A percentile compares a stretch with the other conserved stretches of the same genome.
These are phyloP conservation scores for Brachymystax lenok DNA, from an alignment of 2,797 vertebrate species.

Conservation along the genomic window DNA sequence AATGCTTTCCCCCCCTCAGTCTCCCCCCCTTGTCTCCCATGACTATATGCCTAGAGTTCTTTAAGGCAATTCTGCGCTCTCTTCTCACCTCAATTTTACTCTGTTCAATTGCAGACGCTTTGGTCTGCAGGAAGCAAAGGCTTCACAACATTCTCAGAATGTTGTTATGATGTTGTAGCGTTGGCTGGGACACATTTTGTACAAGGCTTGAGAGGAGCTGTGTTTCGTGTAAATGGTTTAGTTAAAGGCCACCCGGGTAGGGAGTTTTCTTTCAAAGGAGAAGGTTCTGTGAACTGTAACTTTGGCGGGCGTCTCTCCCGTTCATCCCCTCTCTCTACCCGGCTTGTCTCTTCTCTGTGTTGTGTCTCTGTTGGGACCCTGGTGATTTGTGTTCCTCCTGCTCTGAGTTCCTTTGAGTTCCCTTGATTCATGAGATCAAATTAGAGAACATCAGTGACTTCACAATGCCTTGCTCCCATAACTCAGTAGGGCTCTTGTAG, in stretches of 20 bases:
- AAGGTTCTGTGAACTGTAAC: constrained; percentile 52
- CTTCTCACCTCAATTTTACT: not conserved
- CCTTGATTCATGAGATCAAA: constrained; percentile 73
- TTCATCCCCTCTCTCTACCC: constrained; percentile 46
- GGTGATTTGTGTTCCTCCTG: constrained; percentile 63
- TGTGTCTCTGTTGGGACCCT: constrained; percentile 50
- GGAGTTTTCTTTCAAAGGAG: constrained; percentile 56
- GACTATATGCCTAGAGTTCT: not conserved
- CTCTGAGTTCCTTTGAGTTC: constrained; percentile 48
- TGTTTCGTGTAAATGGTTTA: constrained; percentile 58
- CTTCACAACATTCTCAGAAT: not conserved
- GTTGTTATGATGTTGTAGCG: not conserved
- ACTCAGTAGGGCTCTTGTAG: constrained; percentile 38
- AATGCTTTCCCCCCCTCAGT: constrained; percentile 40
- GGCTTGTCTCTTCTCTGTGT: constrained; percentile 54
- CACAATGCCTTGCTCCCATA: constrained; percentile 55
- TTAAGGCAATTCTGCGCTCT: not conserved
- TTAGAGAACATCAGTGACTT: constrained; percentile 63
- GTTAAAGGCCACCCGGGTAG: constrained; percentile 64
- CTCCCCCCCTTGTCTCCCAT: constrained; percentile 7
- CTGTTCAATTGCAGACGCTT: constrained; percentile 8
- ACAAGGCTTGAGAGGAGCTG: constrained; percentile 55
- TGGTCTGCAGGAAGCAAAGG: constrained; percentile 45
- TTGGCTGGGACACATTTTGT: constrained; percentile 41
- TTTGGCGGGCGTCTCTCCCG: constrained; percentile 51